These are phyloP conservation scores for Pteropus rufus DNA, from an alignment of 2,797 vertebrate genomes.

Conservation along the genomic window DNA sequence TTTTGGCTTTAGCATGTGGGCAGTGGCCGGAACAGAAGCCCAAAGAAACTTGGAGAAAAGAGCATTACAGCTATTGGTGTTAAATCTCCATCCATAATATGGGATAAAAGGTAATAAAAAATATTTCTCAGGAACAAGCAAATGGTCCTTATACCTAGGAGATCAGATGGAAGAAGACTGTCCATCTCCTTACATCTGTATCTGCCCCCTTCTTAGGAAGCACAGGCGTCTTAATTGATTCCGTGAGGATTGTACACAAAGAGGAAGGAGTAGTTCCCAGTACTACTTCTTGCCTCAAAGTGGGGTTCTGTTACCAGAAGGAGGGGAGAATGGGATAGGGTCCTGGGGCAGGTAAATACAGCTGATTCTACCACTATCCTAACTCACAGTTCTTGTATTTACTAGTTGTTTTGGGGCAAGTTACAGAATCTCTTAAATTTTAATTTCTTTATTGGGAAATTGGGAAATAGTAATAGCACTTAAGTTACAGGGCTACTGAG, in stretches of 20 bases:
- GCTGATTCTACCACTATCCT: not conserved
- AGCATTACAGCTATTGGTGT: not conserved
- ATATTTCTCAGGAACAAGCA: not conserved
- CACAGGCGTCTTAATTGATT: not conserved
- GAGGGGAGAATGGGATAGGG: not conserved
- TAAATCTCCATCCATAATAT: not conserved
- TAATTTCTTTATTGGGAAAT: conserved; percentile 5
- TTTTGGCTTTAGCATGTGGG: not conserved
- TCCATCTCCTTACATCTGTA: not conserved
- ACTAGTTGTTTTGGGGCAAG: not conserved
- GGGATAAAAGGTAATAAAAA: not conserved
- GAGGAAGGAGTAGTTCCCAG: not conserved
- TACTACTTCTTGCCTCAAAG: not conserved
- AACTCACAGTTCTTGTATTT: not conserved
- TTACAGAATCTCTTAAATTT: not conserved
- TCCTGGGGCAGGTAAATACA: not conserved
- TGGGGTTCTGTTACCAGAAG: not conserved
- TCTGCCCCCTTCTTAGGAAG: not conserved
- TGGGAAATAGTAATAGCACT: not conserved
- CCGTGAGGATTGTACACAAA: not conserved
- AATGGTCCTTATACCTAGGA: not conserved
- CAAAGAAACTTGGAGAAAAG: not conserved
- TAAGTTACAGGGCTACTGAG: not conserved
- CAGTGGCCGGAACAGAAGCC: not conserved
- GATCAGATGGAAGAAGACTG: not conserved